Percentiles rank a stretch among this genome's conserved stretches.
phyloP scores from a whole-genome alignment of 1,140 invertebrate genomes.

The Eulimnadia texana region DNA sequence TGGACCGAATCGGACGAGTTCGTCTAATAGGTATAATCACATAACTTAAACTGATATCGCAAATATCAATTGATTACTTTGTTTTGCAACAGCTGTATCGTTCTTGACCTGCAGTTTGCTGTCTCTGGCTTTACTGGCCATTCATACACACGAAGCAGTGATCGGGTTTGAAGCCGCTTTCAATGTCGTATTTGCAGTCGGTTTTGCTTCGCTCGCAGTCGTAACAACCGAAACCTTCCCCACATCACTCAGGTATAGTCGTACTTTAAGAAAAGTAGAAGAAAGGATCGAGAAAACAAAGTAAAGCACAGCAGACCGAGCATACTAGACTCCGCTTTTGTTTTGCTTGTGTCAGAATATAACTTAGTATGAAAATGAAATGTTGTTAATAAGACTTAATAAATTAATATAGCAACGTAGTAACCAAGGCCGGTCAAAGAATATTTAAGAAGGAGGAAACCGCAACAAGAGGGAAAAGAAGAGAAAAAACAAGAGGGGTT shows the following conservation, averaged over 20 bases:
- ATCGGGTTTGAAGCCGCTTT: constrained; percentile 31
- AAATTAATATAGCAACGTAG: too few relatives aligned
- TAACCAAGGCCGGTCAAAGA: too few relatives aligned
- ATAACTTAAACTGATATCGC: background rate
- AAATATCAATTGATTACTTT: too few relatives aligned
- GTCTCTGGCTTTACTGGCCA: constrained; percentile 34
- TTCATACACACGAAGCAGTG: constrained; percentile 27
- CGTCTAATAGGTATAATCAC: constrained; percentile 30
- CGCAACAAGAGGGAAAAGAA: too few relatives aligned
- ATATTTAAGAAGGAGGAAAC: too few relatives aligned
- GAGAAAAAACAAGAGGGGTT: too few relatives aligned
- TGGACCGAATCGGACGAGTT: constrained; percentile 35
- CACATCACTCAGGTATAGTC: constrained; percentile 34
- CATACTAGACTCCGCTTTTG: background rate
- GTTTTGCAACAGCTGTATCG: constrained; percentile 33
- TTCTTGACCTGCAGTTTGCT: constrained; percentile 32
- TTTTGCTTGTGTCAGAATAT: too few relatives aligned
- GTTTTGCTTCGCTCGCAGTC: constrained; percentile 36
- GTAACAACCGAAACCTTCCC: constrained; percentile 35
- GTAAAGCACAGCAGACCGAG: background rate
- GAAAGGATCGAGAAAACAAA: too few relatives aligned
- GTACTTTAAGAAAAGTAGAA: too few relatives aligned
- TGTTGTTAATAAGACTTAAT: too few relatives aligned
- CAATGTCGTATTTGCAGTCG: constrained; percentile 33
- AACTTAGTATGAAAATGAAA: too few relatives aligned